Evolutionary conservation across 2,113 vertebrate species (phyloP).

Genomic region (Myxocyprinus asiaticus): DNA sequence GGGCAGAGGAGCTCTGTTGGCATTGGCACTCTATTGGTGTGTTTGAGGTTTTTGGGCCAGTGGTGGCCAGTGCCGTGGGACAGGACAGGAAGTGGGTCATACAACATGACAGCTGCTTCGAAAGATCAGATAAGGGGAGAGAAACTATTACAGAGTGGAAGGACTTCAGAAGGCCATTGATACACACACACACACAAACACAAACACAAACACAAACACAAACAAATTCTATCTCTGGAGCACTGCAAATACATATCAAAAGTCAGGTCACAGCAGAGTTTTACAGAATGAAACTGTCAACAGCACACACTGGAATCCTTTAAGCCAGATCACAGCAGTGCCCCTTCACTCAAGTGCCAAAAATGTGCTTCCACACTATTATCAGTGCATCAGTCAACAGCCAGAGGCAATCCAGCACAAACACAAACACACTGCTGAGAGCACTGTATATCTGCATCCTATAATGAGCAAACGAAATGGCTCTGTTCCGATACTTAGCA

Average conservation of each 20-base stretch:
- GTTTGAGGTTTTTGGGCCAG: conserved; percentile 46
- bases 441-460: neutral
- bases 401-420: conserved; percentile 16
- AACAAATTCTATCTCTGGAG: neutral
- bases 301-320: conserved; percentile 45
- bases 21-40: conserved; percentile 27
- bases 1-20: too few relatives aligned
- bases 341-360: conserved; percentile 5
- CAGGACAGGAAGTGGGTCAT: conserved; percentile 69
- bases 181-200: conserved; percentile 37
- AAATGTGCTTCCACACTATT: conserved; percentile 16
- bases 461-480: conserved; percentile 10
- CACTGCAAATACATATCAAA: conserved; percentile 49
- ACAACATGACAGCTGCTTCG: conserved; percentile 47
- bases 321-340: conserved; percentile 28
- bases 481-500: neutral
- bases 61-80: conserved; percentile 39
- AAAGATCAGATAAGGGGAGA: conserved; percentile 45
- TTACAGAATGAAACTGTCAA: conserved; percentile 51
- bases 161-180: conserved; percentile 52
- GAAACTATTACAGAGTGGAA: conserved; percentile 57
- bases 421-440: conserved; percentile 1
- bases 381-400: conserved; percentile 25
- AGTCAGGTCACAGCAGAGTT: conserved; percentile 59
- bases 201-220: conserved; percentile 49